These are phyloP conservation scores for Neogobius melanostomus DNA, from an alignment of 2,113 vertebrate species.

Conservation along the genomic window DNA sequence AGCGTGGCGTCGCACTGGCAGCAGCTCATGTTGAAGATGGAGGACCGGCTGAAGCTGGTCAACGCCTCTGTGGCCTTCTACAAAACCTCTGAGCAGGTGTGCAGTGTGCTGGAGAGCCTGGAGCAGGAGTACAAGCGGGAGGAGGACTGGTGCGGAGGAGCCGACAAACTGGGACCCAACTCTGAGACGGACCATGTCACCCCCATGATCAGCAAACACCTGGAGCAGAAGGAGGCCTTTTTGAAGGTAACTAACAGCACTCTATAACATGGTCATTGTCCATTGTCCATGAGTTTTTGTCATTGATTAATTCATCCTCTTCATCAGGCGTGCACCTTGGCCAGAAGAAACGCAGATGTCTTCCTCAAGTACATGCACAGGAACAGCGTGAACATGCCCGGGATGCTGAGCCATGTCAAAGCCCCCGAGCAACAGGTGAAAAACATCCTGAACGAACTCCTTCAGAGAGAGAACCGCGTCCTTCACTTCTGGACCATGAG, in stretches of 20 bases:
- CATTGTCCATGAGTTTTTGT: no score
- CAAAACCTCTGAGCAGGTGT: slow-evolving; percentile 99
- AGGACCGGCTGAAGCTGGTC: slow-evolving; percentile 98
- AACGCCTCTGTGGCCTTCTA: slow-evolving; percentile 99
- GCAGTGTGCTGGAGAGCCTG: slow-evolving; percentile 95
- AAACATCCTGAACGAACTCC: slow-evolving; percentile 97
- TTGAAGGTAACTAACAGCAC: slow-evolving; percentile 81
- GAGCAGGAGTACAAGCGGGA: slow-evolving; percentile 98
- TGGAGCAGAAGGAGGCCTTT: slow-evolving; percentile 98
- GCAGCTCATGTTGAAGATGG: slow-evolving; percentile 99
- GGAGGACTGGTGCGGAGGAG: slow-evolving; percentile 98
- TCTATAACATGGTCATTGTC: not conserved
- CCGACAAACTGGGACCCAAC: slow-evolving; percentile 96
- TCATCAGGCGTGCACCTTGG: slow-evolving; percentile 90
- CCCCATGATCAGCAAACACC: slow-evolving; percentile 98
- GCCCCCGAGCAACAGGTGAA: slow-evolving; percentile 98
- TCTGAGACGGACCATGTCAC: slow-evolving; percentile 95
- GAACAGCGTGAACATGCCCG: slow-evolving; percentile 98
- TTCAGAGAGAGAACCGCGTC: slow-evolving; percentile 96
- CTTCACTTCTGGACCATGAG: slow-evolving; percentile 99
- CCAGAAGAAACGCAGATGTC: slow-evolving; percentile 94
- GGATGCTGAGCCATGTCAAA: slow-evolving; percentile 97
- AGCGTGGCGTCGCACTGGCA: slow-evolving; percentile 98
- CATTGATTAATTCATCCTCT: not conserved
- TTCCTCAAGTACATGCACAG: slow-evolving; percentile 98